A percentile compares a stretch with the other conserved stretches of the same genome.
These are phyloP conservation scores for Xyliphius kryptos DNA, from an alignment of 2,113 vertebrate species.

Conservation along the genomic window DNA sequence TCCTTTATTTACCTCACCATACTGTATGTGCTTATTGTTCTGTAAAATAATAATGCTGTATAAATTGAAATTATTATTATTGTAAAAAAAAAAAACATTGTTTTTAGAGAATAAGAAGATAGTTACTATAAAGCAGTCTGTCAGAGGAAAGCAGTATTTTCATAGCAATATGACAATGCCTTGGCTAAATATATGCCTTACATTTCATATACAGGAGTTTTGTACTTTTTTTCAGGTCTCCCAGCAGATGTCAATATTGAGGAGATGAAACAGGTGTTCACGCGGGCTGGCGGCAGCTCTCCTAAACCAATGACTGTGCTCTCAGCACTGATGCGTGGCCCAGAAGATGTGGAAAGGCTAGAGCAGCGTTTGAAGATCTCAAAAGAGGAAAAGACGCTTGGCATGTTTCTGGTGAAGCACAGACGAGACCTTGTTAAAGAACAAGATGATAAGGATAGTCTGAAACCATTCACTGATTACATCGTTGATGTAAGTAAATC, in stretches of 20 bases:
- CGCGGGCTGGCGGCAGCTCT: constrained; percentile 57
- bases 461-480: constrained; percentile 80
- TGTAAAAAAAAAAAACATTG: no score
- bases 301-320: constrained; percentile 90
- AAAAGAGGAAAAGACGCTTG: constrained; percentile 83
- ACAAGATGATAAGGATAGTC: constrained; percentile 56
- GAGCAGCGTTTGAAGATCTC: constrained; percentile 88
- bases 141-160: no score
- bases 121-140: no score
- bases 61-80: no score
- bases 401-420: constrained; percentile 79
- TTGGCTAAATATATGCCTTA: no score
- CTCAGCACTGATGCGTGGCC: constrained; percentile 67
- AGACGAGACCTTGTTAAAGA: constrained; percentile 72
- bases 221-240: constrained; percentile 66
- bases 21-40: no score
- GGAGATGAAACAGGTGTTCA: constrained; percentile 76
- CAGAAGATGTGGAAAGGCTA: constrained; percentile 78
- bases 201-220: no score
- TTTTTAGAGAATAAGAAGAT: no score
- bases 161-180: no score
- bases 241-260: constrained; percentile 71
- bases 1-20: no score
- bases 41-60: no score
- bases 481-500: constrained; percentile 87